Base-by-base conservation (phyloP, 1,140 invertebrate genomes). In the Cydia fagiglandana region DNA sequence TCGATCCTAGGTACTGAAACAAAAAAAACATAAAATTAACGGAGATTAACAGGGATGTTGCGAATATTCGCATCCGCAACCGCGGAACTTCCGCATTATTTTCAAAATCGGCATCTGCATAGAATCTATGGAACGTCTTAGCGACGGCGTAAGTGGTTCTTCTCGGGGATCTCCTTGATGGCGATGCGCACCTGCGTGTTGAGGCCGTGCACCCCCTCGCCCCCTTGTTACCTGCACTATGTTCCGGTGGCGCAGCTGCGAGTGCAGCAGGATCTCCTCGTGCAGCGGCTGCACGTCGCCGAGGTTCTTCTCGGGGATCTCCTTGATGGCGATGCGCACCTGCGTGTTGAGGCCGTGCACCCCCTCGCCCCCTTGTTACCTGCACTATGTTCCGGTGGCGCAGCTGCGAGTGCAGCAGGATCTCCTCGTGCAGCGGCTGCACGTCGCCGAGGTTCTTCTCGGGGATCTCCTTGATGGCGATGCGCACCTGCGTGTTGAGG, bases 261-360 rank as follows among this genome's bases (percentile, higher is more conserved):
- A 99, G 92, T 99, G 99, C 28, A 99, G 94, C 87, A 98, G 96
- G 81, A 99, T 99, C 94, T 99, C 99, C 94, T 99, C 99, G 88
- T 99, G 99, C 73, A 99, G 91, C 0, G 99, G 99, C 91, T 99
- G 99, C 0, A 99, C 98, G 88, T 99, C 98, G 6, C 98, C 98
- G 12, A 98, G 94, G 93, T 99, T 99, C 90, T 97, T 97, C 89
- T 99, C 98, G 0, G 98, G 98, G 75, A 99, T 98, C 94, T 99
- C 99, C 91, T 99, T 99, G 1, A 99, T 97, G 2, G 99, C 99
- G 82, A 99, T 99, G 76, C 97, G 94, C 2, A 98, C 97, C 94
- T 99, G 98, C 0, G 98, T 99, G 85, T 97, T 98, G 41, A 98
- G 94, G 93, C 99, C 98, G 13, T 98, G 91, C 2, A 98, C 99